A percentile compares a stretch with the other conserved stretches of the same genome.
phyloP scores from a whole-genome alignment of 1,140 invertebrate species.

The Drosophila subpulchrella region DNA sequence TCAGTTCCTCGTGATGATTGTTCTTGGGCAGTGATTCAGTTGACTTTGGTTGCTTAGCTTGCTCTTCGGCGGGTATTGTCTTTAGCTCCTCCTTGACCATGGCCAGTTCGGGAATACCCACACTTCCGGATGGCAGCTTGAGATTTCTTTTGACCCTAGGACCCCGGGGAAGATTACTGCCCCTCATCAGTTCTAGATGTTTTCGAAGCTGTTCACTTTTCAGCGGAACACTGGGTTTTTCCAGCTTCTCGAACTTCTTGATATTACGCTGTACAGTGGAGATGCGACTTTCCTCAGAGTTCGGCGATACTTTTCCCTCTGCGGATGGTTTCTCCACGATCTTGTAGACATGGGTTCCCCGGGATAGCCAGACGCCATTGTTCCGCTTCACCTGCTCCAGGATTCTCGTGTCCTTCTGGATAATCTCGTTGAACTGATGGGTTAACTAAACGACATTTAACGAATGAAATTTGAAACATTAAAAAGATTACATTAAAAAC shows the following conservation, averaged over 20 bases:
- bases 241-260: conserved; percentile 84
- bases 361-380: conserved; percentile 71
- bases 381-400: conserved; percentile 84
- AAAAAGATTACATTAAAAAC: too few species aligned
- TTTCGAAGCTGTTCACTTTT: conserved; percentile 75
- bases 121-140: conserved; percentile 13
- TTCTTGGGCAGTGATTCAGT: conserved; percentile 2
- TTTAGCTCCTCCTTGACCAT: conserved; percentile 61
- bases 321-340: conserved; percentile 58
- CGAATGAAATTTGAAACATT: too few species aligned
- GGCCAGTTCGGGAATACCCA: conserved; percentile 14
- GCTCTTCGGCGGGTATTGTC: neutral
- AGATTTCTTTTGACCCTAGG: conserved; percentile 11
- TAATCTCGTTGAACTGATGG: conserved; percentile 85
- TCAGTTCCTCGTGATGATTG: conserved; percentile 2
- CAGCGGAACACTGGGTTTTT: conserved; percentile 83
- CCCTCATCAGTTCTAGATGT: conserved; percentile 61
- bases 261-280: conserved; percentile 84
- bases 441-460: conserved; percentile 58
- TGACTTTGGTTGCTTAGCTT: conserved; percentile 35
- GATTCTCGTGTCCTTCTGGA: conserved; percentile 77
- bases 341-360: conserved; percentile 77
- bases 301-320: conserved; percentile 6
- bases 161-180: neutral
- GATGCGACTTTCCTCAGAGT: conserved; percentile 11